Evolutionary conservation across 2,113 vertebrate species (phyloP).

Genomic region (Seriola aureovittata): DNA sequence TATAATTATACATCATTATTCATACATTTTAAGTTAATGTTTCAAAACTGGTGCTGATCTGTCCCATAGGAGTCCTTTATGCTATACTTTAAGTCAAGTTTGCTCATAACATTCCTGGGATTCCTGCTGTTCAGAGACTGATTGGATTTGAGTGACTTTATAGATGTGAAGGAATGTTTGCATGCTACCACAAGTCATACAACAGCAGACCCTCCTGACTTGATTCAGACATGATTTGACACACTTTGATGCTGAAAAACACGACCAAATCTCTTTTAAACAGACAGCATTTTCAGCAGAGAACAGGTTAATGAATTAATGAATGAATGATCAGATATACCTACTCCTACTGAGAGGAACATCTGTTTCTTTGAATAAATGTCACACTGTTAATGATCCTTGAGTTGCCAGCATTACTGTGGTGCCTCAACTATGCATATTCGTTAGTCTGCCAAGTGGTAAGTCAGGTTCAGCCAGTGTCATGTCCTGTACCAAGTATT

Average conservation of each 20-base stretch:
- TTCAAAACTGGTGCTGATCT: not conserved
- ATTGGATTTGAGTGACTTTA: constrained; percentile 58
- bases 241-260: constrained; percentile 1
- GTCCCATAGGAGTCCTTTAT: not conserved
- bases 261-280: not conserved
- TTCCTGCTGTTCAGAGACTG: constrained; percentile 50
- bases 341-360: not conserved
- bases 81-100: not conserved
- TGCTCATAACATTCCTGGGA: constrained; percentile 58
- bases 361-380: not conserved
- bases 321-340: not conserved
- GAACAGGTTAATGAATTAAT: not conserved
- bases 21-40: not conserved
- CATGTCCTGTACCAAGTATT: not conserved
- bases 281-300: not conserved
- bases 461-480: constrained; percentile 41
- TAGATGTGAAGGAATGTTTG: constrained; percentile 48
- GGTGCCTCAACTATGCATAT: not conserved
- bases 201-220: not conserved
- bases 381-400: not conserved
- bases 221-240: not conserved
- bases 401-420: not conserved
- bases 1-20: not conserved
- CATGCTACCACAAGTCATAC: constrained; percentile 39
- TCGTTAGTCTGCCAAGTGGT: not conserved